Base-by-base conservation (phyloP, 2,113 vertebrate species). In the Sigmodon hispidus region DNA sequence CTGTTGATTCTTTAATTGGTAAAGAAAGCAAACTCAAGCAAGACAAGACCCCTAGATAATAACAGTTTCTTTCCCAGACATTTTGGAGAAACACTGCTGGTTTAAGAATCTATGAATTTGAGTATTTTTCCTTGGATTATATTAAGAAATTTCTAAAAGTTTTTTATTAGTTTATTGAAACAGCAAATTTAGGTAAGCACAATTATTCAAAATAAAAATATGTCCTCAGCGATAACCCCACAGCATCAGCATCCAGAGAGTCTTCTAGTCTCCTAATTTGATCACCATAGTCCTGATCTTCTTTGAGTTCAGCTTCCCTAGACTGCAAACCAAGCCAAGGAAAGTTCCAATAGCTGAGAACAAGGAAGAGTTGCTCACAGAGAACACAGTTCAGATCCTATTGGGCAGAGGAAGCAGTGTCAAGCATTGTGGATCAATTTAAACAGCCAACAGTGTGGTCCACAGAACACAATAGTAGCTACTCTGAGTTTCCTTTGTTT, bases 81-180 rank as follows among this genome's bases (percentile, higher is more conserved):
- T 69, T 92, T 72, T 70, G n/a, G 31, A 93, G n/a, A 92, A 2
- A 87, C 4, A 7, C 1, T 63, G 2, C 70, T 70, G 16, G 1
- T 12, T 10, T 21, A 87, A 61, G 43, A 77, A 79, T 67, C 8
- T 86, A 48, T 61, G 15, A 48, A 80, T 76, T 13, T 61, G 83
- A 43, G 48, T 92, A 34, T 90, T 94, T 94, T 48, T 81, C 87
- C 40, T 48, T 91, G 29, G 15, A 79, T 94, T 87, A 69, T 59
- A 75, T 43, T 65, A 48, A 92, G 73, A 94, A 63, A 43, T 1
- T 13, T 95, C 75, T 55, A 26, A 65, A 75, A 19, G 1, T 0
- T 15, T 80, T 26, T 48, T 87, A 22, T 89, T 93, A 83, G 0
- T 45, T 92, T 76, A 19, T 90, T 75, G 17, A 87, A 31, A 5